phyloP scores from a whole-genome alignment of 2,113 vertebrate species.

The Antechinus stuartii region DNA sequence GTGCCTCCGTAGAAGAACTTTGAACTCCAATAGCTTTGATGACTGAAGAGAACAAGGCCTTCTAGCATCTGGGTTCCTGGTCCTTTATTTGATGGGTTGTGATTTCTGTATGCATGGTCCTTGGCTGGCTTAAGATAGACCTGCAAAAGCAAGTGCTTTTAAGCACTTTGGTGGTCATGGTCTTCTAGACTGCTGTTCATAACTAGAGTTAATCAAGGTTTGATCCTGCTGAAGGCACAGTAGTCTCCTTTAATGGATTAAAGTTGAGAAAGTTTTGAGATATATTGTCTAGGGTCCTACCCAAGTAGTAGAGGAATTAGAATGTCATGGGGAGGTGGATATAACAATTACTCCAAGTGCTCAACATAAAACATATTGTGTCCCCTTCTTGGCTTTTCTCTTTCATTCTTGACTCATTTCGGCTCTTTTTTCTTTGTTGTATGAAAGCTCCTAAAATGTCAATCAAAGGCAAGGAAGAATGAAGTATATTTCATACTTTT shows the following conservation, averaged over 20 bases:
- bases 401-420: constrained; percentile 57
- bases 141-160: not conserved
- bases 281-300: not conserved
- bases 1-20: not conserved
- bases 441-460: constrained; percentile 63
- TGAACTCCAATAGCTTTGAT: not conserved
- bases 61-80: not conserved
- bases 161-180: not conserved
- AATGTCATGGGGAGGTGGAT: not conserved
- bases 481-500: constrained; percentile 71
- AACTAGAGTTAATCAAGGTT: not conserved
- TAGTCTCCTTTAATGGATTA: not conserved
- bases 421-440: constrained; percentile 64
- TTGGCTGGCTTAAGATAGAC: not conserved
- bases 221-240: not conserved
- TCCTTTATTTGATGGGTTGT: not conserved
- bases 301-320: not conserved
- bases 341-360: not conserved
- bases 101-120: not conserved
- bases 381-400: constrained; percentile 27
- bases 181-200: not conserved
- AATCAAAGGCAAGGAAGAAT: constrained; percentile 72
- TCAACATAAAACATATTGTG: constrained; percentile 43
- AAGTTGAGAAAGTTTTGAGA: not conserved
- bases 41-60: not conserved